Evolutionary conservation across 2,797 vertebrate genomes (phyloP).

Genomic region (Smutsia temminckii): DNA sequence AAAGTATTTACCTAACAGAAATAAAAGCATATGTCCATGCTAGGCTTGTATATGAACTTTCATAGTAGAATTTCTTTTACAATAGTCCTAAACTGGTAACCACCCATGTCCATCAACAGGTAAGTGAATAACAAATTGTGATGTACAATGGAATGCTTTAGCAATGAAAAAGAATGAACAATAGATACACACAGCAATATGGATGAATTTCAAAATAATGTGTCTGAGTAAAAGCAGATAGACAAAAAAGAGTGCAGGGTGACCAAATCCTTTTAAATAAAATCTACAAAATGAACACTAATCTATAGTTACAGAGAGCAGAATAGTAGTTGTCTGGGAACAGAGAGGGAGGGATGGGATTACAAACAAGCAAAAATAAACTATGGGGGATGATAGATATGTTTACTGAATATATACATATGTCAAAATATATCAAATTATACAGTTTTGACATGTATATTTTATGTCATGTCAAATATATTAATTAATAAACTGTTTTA

Average conservation of each 20-base stretch:
- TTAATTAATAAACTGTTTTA: not conserved
- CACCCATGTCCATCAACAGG: not conserved
- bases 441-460: not conserved
- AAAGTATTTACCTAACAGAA: not conserved
- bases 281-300: not conserved
- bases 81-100: not conserved
- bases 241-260: not conserved
- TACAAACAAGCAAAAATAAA: not conserved
- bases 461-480: not conserved
- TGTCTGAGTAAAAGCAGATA: not conserved
- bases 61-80: not conserved
- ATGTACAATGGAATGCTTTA: not conserved
- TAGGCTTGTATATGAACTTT: not conserved
- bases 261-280: not conserved
- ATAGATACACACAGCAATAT: not conserved
- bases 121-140: not conserved
- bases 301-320: not conserved
- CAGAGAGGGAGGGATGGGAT: not conserved
- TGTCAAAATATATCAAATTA: not conserved
- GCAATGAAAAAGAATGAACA: not conserved
- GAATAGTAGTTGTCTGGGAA: not conserved
- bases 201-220: not conserved
- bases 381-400: not conserved
- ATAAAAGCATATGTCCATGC: not conserved
- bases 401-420: not conserved